Base-by-base conservation (phyloP, 2,888 invertebrate genomes). In the Antheraea assamensis region DNA sequence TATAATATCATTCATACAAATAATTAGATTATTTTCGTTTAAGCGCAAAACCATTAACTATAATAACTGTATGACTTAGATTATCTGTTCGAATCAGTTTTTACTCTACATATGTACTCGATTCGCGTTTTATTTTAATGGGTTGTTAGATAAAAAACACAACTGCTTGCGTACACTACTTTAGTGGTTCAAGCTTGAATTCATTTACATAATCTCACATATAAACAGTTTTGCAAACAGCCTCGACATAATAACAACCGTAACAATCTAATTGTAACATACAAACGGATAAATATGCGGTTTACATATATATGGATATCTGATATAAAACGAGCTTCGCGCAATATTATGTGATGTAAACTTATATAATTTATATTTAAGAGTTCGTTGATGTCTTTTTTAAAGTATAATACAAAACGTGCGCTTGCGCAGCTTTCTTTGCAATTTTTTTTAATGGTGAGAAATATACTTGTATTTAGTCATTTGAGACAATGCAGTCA, bases 371-470 rank as follows among this genome's bases (percentile, higher is more conserved):
- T 64, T 72, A 68, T 35, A 19, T 31, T 72, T 70, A 74, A 55
- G 52, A 74, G 71, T 71, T 71, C 87, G 88, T 88, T 85, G 85
- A 88, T 82, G 85, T 88, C 88, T 88, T 87, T 85, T 83, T 71
- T 42, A 64, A 64, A 64, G 27, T 55, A 58, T 24, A 5, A 24
- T 13, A 58, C 3, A 72, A 72, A 49, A 66, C 42, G 49, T 72
- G 68, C 68, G 55, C 68, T 31, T 27, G n/a, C 10, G 66, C 64
- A 66, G 47, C 49, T n/a, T 52, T 49, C 30, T 31, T 66, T 49
- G 61, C 13, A 52, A 47, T 49, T 15, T 72, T 72, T 30, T 47
- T 27, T 68, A 49, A n/a, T 31, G 42, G 52, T 49, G 42, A n/a
- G 49, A 66, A 58, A 49, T 47, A 66, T 49, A 3, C n/a, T 30